Base-by-base conservation (phyloP, 1,140 invertebrate genomes). In the Leptinotarsa undecemlineata region DNA sequence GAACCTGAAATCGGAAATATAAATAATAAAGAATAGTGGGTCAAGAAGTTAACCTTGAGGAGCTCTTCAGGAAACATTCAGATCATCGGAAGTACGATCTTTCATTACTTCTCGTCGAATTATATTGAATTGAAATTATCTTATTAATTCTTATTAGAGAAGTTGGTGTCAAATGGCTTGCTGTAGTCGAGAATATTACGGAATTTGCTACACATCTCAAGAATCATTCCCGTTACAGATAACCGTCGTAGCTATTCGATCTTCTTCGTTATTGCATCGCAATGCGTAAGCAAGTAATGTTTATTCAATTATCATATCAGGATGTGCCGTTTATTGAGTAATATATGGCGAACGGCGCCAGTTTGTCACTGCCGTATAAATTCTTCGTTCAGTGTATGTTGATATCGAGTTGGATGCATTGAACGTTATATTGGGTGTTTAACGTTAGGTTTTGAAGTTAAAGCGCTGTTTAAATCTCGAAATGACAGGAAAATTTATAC, bases 261-360 rank as follows among this genome's bases (percentile, higher is more conserved):
- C 51, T 57, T 57, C 17, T 15, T 57, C 17, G 51, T 17, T 57
- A 57, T 57, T 57, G 15, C 51, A 17, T 19, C 51, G 51, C n/a
- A 57, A 57, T 57, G 51, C n/a, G n/a, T 19, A 17, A 57, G 51
- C 51, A 57, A 57, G 51, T 57, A 57, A 57, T 57, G 51, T 57
- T 57, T 57, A 57, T 57, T 57, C 51, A 57, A 57, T 57, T 57
- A 57, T 57, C 51, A 57, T 57, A 57, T 57, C 51, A 57, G 51
- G 51, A 57, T 57, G 51, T 57, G 51, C 51, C 51, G 51, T 57
- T 57, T 57, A 57, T 57, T 57, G 51, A 57, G 51, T 57, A 57
- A 57, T 57, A 57, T 57, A 57, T 57, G n/a, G 51, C 51, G 3
- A 17, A 57, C 51, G 51, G 51, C 51, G 51, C 51, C 51, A 57